Evolutionary conservation across 2,113 vertebrate species (phyloP), one percentile per base, ranked within the genome.

Genomic region (Symphodus melops): DNA sequence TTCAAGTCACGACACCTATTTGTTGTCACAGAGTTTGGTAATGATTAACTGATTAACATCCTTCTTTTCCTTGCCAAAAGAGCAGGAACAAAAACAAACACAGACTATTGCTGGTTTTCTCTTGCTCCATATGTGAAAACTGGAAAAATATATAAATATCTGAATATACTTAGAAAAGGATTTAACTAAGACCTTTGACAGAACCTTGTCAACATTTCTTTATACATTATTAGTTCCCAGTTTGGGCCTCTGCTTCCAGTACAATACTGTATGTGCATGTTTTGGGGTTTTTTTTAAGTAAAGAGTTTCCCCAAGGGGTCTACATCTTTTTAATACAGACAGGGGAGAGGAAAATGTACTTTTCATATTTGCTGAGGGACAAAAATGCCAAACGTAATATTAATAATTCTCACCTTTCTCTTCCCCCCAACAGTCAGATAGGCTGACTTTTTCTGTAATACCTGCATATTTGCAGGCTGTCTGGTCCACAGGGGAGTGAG

Each of bases 381-480:
- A 88, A 91, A 89, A 90, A 85, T 78, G 83, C 81, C 75, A 72
- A 88, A 87, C 21, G 59, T 55, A 53, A 88, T 84, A 90, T 91
- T 88, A 92, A 92, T 89, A 85, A 91, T 87, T 88, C 85, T 87
- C 90, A 88, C 85, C 84, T 79, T 76, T 82, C 67, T 67, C 78
- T 79, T 82, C 77, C 68, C 83, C 91, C 86, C 79, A 72, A 60
- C 82, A 83, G 86, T 84, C 57, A 17, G 66, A 79, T 72, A 56
- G 56, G 59, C 70, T 76, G 75, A 83, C 82, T 82, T 89, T 92
- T 92, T 85, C 88, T 87, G 88, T 91, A 90, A 89, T 91, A 88
- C 88, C 89, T 92, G 92, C 90, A 92, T 91, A 91, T 94, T 92
- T 91, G 77, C 73, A 68, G 77, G 79, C 76, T 59, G 81, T 79